Evolutionary conservation across 2,888 invertebrate genomes (phyloP), one percentile per base, ranked within the genome.

Genomic region (Dryomyza anilis): DNA sequence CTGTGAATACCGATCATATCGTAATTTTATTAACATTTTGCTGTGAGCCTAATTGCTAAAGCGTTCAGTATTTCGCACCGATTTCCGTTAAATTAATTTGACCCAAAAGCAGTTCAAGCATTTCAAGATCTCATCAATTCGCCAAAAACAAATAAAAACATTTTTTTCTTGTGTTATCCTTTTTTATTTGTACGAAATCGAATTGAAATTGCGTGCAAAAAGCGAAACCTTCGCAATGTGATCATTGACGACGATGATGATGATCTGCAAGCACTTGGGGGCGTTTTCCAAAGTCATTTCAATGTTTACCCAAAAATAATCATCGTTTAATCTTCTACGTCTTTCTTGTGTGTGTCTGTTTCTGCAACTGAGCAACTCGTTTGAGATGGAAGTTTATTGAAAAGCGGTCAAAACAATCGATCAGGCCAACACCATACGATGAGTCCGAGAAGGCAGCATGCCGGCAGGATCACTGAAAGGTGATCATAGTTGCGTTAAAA

Each of bases 331-430:
- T 30, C n/a, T n/a, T n/a, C n/a, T n/a, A n/a, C n/a, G n/a, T n/a
- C n/a, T n/a, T n/a, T n/a, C n/a, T n/a, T n/a, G n/a, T n/a, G n/a
- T n/a, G n/a, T n/a, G n/a, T n/a, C n/a, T n/a, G n/a, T n/a, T n/a
- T n/a, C n/a, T n/a, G n/a, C n/a, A n/a, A n/a, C n/a, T n/a, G n/a
- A n/a, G n/a, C n/a, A n/a, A n/a, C n/a, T n/a, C n/a, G n/a, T n/a
- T n/a, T n/a, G n/a, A n/a, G n/a, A 33, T 16, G 19, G 50, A 45
- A 53, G 39, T 58, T 33, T 59, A 64, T 58, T 59, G 53, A 58
- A 52, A 59, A 59, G 58, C 58, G 64, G 58, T 50, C 50, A 64
- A 52, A 57, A 63, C 63, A 36, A 50, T 64, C 64, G 58, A 59
- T 64, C 64, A 58, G 52, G 45, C 36, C 50, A 52, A 64, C 64